Evolutionary conservation across 2,797 vertebrate genomes (phyloP).

Genomic region (Linurgus olivaceus): DNA sequence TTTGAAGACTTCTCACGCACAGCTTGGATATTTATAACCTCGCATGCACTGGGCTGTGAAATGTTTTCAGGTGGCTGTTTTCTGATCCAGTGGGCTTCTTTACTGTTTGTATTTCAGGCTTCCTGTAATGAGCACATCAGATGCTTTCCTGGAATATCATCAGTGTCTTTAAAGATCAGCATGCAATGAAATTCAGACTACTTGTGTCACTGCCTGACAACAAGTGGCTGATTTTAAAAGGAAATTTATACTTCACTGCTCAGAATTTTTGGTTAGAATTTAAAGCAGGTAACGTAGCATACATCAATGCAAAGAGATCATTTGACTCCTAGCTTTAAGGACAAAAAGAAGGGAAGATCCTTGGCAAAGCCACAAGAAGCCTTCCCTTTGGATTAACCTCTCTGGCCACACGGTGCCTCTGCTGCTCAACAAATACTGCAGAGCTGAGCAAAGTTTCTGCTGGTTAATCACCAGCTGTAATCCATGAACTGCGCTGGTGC

Average conservation of each 20-base stretch:
- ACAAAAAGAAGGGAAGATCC: neutral
- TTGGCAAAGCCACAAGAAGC: neutral
- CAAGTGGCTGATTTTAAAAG: neutral
- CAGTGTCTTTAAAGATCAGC: neutral
- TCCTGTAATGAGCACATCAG: neutral
- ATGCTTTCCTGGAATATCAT: neutral
- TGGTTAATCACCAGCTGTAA: slow-evolving; percentile 46
- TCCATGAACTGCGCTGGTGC: neutral
- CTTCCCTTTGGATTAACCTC: slow-evolving; percentile 49
- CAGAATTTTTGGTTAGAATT: neutral
- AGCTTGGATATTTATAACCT: neutral
- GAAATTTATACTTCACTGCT: neutral
- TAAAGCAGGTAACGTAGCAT: neutral
- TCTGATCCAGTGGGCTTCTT: neutral
- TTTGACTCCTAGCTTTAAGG: neutral
- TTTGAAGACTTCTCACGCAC: neutral
- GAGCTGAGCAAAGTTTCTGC: neutral
- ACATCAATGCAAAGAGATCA: neutral
- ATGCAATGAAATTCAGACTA: neutral
- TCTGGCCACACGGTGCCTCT: slow-evolving; percentile 66
- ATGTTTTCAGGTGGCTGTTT: neutral
- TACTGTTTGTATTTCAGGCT: neutral
- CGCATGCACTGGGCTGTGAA: neutral
- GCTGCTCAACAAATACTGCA: slow-evolving; percentile 42
- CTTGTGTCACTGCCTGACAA: neutral